phyloP scores from a whole-genome alignment of 2,797 vertebrate genomes.

The Parauchenoglanis ngamensis region DNA sequence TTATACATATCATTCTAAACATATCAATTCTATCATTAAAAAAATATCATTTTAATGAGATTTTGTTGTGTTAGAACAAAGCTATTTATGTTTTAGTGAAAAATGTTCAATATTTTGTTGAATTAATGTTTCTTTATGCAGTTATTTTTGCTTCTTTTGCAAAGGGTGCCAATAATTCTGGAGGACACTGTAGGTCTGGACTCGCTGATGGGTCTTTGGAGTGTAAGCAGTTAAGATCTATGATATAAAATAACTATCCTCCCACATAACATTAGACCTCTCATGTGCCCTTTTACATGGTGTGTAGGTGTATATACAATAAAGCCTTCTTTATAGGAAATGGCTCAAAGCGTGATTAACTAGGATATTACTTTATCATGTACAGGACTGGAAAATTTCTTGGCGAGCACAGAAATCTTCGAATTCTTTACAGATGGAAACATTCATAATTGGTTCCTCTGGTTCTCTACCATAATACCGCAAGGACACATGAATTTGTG shows the following conservation, averaged over 20 bases:
- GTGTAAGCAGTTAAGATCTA: background rate
- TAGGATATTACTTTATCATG: slow-evolving; percentile 44
- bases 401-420: slow-evolving; percentile 31
- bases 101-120: background rate
- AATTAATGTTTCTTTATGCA: background rate
- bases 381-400: slow-evolving; percentile 43
- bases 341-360: slow-evolving; percentile 49
- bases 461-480: slow-evolving; percentile 55
- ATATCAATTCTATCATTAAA: background rate
- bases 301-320: slow-evolving; percentile 33
- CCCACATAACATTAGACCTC: slow-evolving; percentile 25
- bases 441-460: slow-evolving; percentile 51
- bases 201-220: background rate
- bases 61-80: background rate
- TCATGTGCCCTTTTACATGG: slow-evolving; percentile 22
- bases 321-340: slow-evolving; percentile 8
- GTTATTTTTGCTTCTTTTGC: background rate
- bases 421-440: slow-evolving; percentile 58
- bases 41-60: background rate
- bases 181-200: background rate
- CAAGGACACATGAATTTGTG: slow-evolving; percentile 56
- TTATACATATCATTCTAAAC: too few relatives aligned
- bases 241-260: slow-evolving; percentile 12
- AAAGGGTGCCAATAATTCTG: background rate
- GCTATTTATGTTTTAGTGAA: too few relatives aligned